Percentiles rank a stretch among this genome's conserved stretches.
Conservation (phyloP, 2,888 invertebrate species). For the Allygus modestus region DNA sequence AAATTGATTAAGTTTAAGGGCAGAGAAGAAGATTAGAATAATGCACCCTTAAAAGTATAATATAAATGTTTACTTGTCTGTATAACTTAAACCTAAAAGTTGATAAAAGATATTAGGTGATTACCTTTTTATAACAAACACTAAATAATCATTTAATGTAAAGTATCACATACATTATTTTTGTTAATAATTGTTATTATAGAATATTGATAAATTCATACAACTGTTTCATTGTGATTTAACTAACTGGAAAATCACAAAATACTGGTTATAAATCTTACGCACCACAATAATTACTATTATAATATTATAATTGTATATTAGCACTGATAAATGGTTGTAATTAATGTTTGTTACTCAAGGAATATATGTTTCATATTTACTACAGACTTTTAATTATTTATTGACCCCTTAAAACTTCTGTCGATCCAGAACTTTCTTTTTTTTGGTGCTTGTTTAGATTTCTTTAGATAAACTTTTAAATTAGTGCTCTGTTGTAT, state of each 20-base stretch:
- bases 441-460: no score
- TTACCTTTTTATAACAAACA: no score
- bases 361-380: conserved; percentile 44
- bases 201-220: background rate
- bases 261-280: background rate
- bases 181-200: background rate
- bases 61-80: no score
- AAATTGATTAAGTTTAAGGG: no score
- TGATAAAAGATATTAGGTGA: no score
- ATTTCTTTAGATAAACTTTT: no score
- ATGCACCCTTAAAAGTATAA: no score
- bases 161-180: background rate
- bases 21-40: no score
- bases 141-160: background rate
- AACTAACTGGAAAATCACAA: background rate
- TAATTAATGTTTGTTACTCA: conserved; percentile 25
- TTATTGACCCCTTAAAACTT: no score
- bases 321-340: conserved; percentile 36
- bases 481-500: no score
- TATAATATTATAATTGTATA: conserved; percentile 11
- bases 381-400: background rate
- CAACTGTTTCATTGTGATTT: background rate
- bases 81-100: no score
- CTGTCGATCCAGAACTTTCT: no score
- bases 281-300: conserved; percentile 4